A percentile compares a stretch with the other conserved stretches of the same genome.
phyloP scores from a whole-genome alignment of 2,113 vertebrate species.

The Thermophis baileyi region DNA sequence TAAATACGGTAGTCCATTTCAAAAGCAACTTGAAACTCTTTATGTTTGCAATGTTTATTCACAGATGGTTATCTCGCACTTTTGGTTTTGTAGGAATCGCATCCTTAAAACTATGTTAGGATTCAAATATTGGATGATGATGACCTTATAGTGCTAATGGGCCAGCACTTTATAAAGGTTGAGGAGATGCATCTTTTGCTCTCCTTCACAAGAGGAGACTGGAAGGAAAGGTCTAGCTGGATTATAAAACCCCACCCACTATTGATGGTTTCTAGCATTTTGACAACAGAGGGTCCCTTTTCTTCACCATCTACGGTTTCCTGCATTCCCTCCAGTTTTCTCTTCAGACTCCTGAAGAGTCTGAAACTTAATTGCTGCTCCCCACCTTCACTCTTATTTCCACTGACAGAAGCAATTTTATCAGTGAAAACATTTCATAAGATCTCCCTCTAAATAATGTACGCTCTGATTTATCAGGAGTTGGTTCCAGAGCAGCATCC shows the following conservation, averaged over 20 bases:
- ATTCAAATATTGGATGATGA: not conserved
- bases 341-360: not conserved
- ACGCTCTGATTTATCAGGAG: not conserved
- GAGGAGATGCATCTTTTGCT: not conserved
- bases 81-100: not conserved
- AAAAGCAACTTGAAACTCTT: not conserved
- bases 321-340: not conserved
- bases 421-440: not conserved
- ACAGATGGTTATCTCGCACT: not conserved
- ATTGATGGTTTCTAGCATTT: not conserved
- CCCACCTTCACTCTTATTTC: not conserved
- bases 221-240: not conserved
- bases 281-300: not conserved
- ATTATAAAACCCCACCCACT: not conserved
- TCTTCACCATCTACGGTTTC: not conserved
- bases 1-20: constrained; percentile 20
- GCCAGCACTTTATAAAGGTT: not conserved
- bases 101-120: not conserved
- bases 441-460: not conserved
- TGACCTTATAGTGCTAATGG: not conserved
- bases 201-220: not conserved
- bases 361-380: not conserved
- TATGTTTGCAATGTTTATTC: constrained; percentile 20
- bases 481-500: not conserved
- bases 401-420: not conserved